A percentile compares a stretch with the other conserved stretches of the same genome.
These are phyloP conservation scores for Nasonia giraulti DNA, from an alignment of 1,140 invertebrate species.

Conservation along the genomic window DNA sequence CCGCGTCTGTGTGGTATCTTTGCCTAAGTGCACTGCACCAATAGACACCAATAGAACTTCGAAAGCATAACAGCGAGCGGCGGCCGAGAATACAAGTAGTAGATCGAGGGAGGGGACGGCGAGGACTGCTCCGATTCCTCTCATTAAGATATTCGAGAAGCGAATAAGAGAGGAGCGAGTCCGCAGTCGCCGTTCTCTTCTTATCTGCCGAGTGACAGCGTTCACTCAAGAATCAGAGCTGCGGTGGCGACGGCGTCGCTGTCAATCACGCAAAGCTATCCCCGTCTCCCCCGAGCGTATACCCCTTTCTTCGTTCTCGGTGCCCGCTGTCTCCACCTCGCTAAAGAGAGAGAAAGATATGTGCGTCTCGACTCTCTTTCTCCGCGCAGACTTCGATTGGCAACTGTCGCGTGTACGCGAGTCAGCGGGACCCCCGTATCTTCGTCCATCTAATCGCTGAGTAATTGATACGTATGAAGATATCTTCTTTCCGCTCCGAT, in stretches of 20 bases:
- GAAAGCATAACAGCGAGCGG: too few relatives aligned
- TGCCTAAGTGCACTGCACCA: too few relatives aligned
- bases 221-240: conserved; percentile 72
- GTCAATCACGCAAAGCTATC: conserved; percentile 69
- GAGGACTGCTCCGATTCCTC: conserved; percentile 47
- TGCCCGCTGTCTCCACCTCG: conserved; percentile 52
- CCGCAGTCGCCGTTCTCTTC: conserved; percentile 54
- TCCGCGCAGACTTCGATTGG: background rate
- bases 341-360: conserved; percentile 41
- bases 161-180: background rate
- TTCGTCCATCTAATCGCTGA: conserved; percentile 74
- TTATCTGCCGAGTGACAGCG: conserved; percentile 73
- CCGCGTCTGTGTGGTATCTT: too few relatives aligned
- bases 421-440: conserved; percentile 62
- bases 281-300: conserved; percentile 26
- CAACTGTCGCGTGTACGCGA: conserved; percentile 34
- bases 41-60: too few relatives aligned
- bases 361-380: conserved; percentile 56
- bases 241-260: conserved; percentile 60
- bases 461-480: conserved; percentile 75
- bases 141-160: conserved; percentile 73
- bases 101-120: background rate
- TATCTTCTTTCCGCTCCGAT: conserved; percentile 62
- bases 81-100: background rate
- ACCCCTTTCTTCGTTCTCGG: conserved; percentile 57